Evolutionary conservation across 2,113 vertebrate genomes (phyloP), one percentile per base, ranked within the genome.

Genomic region (Oceanodroma tethys): DNA sequence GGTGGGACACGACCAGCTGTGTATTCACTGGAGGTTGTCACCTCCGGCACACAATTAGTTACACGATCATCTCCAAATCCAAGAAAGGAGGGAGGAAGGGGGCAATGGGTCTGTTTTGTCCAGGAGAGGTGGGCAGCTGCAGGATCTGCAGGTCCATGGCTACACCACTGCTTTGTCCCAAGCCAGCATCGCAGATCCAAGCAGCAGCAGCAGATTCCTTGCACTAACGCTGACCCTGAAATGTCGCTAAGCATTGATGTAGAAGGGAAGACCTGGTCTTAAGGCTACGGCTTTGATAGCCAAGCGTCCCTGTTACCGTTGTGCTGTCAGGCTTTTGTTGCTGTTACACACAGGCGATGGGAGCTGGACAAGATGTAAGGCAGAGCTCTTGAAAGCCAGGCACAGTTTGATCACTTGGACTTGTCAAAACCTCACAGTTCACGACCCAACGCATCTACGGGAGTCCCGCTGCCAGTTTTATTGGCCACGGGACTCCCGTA

Each of bases 381-480:
- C 23, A 48, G 82, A 88, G 62, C 63, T 82, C 27, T 38, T 8
- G 3, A 76, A 84, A 88, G 13, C 50, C 75, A 70, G 66, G 40
- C n/a, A n/a, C 25, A 36, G 32, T 30, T 8, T 45, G 34, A 53
- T 80, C 21, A 4, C 74, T 76, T 65, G 67, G 17, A 34, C 29
- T 48, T 79, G 34, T 60, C 75, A 71, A 74, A 86, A 60, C 58
- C 67, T 70, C 55, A 15, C 13, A 1, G 1, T 43, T 95, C 38
- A 19, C 8, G 22, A 19, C 38, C 27, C n/a, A 9, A 0, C 0
- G 0, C 58, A 59, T 48, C 76, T 71, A n/a, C 2, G 8, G 26
- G n/a, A 59, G 48, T 19, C 43, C 14, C 3, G 4, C 58, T 30
- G 40, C 29, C 40, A 42, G 72, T 29, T 23, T 16, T 17, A 56